Percentiles rank a stretch among this genome's conserved stretches.
Conservation (phyloP, 2,113 vertebrate species). For the Anolis carolinensis region DNA sequence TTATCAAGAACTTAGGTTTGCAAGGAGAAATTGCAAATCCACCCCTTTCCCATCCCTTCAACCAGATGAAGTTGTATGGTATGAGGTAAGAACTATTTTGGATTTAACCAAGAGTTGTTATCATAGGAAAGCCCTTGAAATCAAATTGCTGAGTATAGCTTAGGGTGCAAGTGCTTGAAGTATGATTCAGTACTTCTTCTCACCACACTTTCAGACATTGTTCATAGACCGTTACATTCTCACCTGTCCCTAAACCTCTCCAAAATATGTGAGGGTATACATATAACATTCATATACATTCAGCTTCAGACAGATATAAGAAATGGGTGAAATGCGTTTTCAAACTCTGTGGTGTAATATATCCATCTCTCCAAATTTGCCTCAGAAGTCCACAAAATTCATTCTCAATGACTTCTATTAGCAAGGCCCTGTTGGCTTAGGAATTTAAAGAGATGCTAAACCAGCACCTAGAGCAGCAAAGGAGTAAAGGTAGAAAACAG, state of each 20-base stretch:
- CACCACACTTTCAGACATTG: background rate
- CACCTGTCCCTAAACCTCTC: background rate
- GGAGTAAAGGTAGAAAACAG: background rate
- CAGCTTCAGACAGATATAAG: background rate
- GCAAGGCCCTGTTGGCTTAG: background rate
- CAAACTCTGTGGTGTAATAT: too few relatives aligned
- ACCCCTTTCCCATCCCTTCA: background rate
- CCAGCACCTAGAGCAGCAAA: background rate
- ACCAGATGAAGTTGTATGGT: background rate
- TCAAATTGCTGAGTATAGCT: background rate
- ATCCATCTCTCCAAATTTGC: background rate
- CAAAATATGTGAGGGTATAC: too few relatives aligned
- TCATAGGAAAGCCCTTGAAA: background rate
- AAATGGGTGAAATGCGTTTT: background rate
- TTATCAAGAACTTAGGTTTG: too few relatives aligned
- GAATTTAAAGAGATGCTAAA: background rate
- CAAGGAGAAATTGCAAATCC: background rate
- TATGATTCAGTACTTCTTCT: background rate
- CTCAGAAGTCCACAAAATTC: background rate
- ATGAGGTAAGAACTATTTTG: background rate
- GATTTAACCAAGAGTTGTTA: background rate
- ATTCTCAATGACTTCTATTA: constrained; percentile 1
- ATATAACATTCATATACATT: background rate
- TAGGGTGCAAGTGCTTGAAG: background rate
- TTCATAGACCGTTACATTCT: background rate